A percentile compares a stretch with the other conserved stretches of the same genome.
These are phyloP conservation scores for Chloroceryle amazona DNA, from an alignment of 2,797 vertebrate genomes.

Conservation along the genomic window DNA sequence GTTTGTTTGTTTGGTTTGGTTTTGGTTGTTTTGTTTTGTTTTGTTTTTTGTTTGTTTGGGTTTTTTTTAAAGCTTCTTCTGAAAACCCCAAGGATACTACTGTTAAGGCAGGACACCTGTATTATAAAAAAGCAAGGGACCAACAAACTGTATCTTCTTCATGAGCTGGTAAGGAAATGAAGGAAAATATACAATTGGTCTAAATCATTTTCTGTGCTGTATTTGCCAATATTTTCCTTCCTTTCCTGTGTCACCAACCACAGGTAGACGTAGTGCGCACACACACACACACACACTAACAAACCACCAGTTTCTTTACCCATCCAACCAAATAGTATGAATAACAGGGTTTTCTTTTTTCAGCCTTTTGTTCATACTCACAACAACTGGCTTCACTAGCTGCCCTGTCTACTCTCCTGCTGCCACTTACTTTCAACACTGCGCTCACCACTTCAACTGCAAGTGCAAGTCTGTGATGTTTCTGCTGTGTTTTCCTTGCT, in stretches of 20 bases:
- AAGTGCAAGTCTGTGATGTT: not conserved
- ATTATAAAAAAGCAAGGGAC: not conserved
- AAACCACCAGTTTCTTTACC: not conserved
- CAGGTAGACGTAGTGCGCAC: not conserved
- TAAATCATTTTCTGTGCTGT: not conserved
- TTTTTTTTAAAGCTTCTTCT: not conserved
- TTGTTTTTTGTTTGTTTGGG: too few relatives aligned
- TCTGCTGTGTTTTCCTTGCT: slow-evolving; percentile 11
- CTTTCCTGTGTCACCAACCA: not conserved
- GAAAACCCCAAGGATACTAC: not conserved
- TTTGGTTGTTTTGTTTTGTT: too few relatives aligned
- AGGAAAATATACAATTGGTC: not conserved
- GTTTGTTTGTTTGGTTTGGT: not conserved
- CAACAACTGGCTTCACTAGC: not conserved
- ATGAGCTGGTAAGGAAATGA: not conserved
- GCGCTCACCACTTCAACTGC: not conserved
- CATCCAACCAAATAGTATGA: not conserved
- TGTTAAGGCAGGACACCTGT: accelerated
- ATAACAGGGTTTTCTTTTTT: not conserved
- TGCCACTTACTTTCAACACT: not conserved
- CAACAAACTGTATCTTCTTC: not conserved
- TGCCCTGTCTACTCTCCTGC: accelerated
- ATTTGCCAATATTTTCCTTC: not conserved
- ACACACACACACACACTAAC: not conserved
- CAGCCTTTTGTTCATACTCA: not conserved